These are phyloP conservation scores for Oncopodura yosiiana DNA, from an alignment of 1,140 invertebrate genomes.

Conservation along the genomic window DNA sequence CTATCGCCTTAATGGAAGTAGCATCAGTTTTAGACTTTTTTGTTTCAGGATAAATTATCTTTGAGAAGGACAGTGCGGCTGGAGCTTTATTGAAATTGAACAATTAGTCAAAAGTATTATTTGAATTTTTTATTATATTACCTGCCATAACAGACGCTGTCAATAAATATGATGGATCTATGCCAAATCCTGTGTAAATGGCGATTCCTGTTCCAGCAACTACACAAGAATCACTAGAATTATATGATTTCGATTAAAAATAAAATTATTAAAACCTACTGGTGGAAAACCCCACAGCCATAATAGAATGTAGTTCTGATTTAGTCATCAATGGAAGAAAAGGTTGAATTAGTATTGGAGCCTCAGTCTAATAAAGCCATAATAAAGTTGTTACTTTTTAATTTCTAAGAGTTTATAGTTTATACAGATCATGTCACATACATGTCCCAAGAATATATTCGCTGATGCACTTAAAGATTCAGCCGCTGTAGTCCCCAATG, in stretches of 20 bases:
- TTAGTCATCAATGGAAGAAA: conserved; percentile 68
- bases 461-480: conserved; percentile 78
- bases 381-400: no score
- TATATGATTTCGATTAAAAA: not conserved
- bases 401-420: not conserved
- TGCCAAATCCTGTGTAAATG: conserved; percentile 82
- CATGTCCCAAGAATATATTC: conserved; percentile 26
- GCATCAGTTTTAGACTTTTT: conserved; percentile 60
- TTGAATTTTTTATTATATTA: no score
- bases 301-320: conserved; percentile 87
- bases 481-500: conserved; percentile 75
- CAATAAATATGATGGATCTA: conserved; percentile 68
- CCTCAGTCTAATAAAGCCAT: conserved; percentile 65
- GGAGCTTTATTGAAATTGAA: no score
- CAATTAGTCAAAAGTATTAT: no score
- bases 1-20: no score
- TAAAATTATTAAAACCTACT: conserved; percentile 51
- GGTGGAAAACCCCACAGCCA: conserved; percentile 68
- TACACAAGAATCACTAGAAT: not conserved
- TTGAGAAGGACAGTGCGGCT: conserved; percentile 66
- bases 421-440: not conserved
- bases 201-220: conserved; percentile 68
- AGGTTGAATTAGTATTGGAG: conserved; percentile 74
- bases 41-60: conserved; percentile 84
- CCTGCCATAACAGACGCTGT: conserved; percentile 90